A percentile compares a stretch with the other conserved stretches of the same genome.
These are phyloP conservation scores for Xylocopa sonorina DNA, from an alignment of 1,140 invertebrate genomes.

Conservation along the genomic window DNA sequence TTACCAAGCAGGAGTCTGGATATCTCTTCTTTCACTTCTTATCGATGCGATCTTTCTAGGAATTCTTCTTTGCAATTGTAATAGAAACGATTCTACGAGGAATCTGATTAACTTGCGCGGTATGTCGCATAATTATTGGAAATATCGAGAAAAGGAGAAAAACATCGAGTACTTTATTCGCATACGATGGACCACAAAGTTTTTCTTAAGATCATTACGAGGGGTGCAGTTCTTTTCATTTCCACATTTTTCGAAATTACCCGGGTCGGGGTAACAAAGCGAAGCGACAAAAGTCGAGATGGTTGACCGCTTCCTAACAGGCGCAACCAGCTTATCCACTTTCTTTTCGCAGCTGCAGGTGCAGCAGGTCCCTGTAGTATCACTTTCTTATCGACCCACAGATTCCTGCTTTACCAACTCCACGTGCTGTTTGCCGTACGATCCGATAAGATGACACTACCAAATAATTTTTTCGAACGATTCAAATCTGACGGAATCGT, in stretches of 20 bases:
- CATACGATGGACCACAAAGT: too few relatives aligned
- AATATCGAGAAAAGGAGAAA: too few relatives aligned
- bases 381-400: constrained; percentile 36
- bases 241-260: too few relatives aligned
- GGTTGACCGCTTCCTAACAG: not conserved
- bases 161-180: not conserved
- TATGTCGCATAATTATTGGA: not conserved
- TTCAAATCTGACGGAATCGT: not conserved
- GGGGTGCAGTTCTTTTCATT: too few relatives aligned
- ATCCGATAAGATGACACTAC: constrained; percentile 74
- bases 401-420: constrained; percentile 60
- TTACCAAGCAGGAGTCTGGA: too few relatives aligned
- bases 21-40: not conserved
- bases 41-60: constrained; percentile 12
- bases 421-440: not conserved
- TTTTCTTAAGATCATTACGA: too few relatives aligned
- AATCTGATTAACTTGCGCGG: constrained; percentile 7
- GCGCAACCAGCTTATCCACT: constrained; percentile 36
- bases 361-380: constrained; percentile 44
- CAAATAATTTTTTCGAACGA: constrained; percentile 14
- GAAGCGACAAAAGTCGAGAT: not conserved
- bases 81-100: not conserved
- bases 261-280: not conserved
- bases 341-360: constrained; percentile 45
- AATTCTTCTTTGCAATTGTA: not conserved